Evolutionary conservation across 2,797 vertebrate species (phyloP).

Genomic region (Pseudotriccus pelzelni): DNA sequence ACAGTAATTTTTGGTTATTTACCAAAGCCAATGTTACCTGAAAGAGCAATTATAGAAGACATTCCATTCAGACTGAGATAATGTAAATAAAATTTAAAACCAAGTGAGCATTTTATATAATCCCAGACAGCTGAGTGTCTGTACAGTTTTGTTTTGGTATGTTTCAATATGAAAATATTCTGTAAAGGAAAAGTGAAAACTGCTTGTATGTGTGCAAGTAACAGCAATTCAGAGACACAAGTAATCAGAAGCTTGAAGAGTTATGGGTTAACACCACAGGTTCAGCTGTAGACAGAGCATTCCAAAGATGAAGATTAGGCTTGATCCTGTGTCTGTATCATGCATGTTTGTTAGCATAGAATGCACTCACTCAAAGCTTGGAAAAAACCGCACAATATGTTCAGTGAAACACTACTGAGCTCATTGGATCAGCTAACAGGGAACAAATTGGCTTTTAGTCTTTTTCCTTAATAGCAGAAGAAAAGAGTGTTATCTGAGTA

Average conservation of each 20-base stretch:
- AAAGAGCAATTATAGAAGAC: neutral
- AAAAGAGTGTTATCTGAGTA: neutral
- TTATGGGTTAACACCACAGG: neutral
- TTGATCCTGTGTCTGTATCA: neutral
- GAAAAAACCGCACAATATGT: accelerated
- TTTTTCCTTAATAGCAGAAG: neutral
- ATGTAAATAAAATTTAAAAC: neutral
- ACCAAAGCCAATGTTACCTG: neutral
- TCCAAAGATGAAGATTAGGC: neutral
- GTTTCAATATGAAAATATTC: neutral
- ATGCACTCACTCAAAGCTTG: neutral
- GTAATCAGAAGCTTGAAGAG: neutral
- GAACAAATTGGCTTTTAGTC: neutral
- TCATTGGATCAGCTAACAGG: neutral
- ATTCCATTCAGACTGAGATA: neutral
- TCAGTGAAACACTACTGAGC: neutral
- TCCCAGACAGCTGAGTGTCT: neutral
- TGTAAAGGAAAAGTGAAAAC: neutral
- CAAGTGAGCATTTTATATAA: neutral
- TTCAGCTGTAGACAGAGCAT: neutral
- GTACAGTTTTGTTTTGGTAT: neutral
- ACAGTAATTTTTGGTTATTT: neutral
- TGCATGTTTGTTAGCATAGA: neutral
- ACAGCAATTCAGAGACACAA: neutral
- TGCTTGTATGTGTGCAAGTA: neutral